A percentile compares a stretch with the other conserved stretches of the same genome.
phyloP scores from a whole-genome alignment of 2,888 invertebrate species.

The Glaucopsyche alexis region DNA sequence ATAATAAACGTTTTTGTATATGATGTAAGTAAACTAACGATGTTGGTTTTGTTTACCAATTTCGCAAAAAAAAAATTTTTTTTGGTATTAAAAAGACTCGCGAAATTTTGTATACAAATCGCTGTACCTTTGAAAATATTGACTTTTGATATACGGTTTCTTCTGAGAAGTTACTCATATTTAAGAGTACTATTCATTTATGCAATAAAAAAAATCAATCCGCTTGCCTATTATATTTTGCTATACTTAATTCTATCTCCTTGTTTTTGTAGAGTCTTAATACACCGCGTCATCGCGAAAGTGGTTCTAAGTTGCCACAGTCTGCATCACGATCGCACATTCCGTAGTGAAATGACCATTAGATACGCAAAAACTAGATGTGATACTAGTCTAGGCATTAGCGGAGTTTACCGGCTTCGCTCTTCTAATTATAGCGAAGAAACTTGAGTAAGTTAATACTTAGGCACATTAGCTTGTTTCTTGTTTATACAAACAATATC shows the following conservation, averaged over 20 bases:
- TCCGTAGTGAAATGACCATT: slow-evolving; percentile 63
- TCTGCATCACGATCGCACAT: slow-evolving; percentile 51
- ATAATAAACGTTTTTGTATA: too few relatives aligned
- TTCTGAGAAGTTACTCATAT: too few relatives aligned
- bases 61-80: too few relatives aligned
- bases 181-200: too few relatives aligned
- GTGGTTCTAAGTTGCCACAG: slow-evolving; percentile 55
- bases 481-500: neutral
- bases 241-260: neutral
- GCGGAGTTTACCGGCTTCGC: slow-evolving; percentile 30
- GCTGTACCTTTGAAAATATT: too few relatives aligned
- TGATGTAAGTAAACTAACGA: too few relatives aligned
- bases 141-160: too few relatives aligned
- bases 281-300: slow-evolving; percentile 53
- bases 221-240: too few relatives aligned
- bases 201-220: too few relatives aligned
- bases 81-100: too few relatives aligned
- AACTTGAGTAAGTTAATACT: slow-evolving; percentile 6
- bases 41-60: too few relatives aligned
- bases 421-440: slow-evolving; percentile 14
- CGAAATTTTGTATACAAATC: too few relatives aligned
- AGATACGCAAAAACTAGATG: slow-evolving; percentile 58
- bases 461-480: neutral
- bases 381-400: slow-evolving; percentile 37
- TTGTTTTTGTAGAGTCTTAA: neutral